Evolutionary conservation across 1,140 invertebrate genomes (phyloP).

Genomic region (Teleopsis dalmanni): DNA sequence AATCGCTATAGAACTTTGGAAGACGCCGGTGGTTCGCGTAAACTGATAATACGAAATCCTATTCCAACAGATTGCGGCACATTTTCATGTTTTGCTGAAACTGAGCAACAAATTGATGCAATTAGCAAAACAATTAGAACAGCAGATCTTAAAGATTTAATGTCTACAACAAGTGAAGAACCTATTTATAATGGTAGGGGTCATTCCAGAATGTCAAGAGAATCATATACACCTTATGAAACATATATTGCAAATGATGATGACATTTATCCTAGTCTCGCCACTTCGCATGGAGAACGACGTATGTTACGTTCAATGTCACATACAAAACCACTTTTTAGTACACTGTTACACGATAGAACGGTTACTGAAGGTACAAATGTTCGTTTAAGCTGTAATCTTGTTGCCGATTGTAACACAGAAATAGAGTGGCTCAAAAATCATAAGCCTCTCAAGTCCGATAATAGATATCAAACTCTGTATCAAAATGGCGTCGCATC

Average conservation of each 20-base stretch:
- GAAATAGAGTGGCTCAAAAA: slow-evolving; percentile 78
- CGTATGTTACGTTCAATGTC: slow-evolving; percentile 14
- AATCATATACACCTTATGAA: slow-evolving; percentile 4
- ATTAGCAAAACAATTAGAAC: slow-evolving; percentile 29
- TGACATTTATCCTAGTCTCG: background rate
- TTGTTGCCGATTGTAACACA: slow-evolving; percentile 70
- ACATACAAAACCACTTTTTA: slow-evolving; percentile 65
- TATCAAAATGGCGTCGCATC: slow-evolving; percentile 62
- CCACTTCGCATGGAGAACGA: slow-evolving; percentile 17
- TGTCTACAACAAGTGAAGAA: slow-evolving; percentile 7
- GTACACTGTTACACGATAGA: slow-evolving; percentile 68
- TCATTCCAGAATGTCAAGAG: background rate
- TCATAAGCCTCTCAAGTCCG: slow-evolving; percentile 50
- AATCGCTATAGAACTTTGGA: slow-evolving; percentile 51
- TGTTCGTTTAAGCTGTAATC: slow-evolving; percentile 74
- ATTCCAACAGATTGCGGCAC: slow-evolving; percentile 52
- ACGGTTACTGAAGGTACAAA: slow-evolving; percentile 63
- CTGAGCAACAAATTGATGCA: slow-evolving; percentile 32
- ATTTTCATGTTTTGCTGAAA: slow-evolving; percentile 58
- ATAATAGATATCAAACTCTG: slow-evolving; percentile 51
- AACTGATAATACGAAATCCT: slow-evolving; percentile 54
- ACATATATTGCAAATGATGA: background rate
- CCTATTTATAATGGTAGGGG: background rate
- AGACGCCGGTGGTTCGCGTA: slow-evolving; percentile 54
- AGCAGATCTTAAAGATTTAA: slow-evolving; percentile 29